These are phyloP conservation scores for Sylvicola cinctus DNA, from an alignment of 2,888 invertebrate species.

Conservation along the genomic window DNA sequence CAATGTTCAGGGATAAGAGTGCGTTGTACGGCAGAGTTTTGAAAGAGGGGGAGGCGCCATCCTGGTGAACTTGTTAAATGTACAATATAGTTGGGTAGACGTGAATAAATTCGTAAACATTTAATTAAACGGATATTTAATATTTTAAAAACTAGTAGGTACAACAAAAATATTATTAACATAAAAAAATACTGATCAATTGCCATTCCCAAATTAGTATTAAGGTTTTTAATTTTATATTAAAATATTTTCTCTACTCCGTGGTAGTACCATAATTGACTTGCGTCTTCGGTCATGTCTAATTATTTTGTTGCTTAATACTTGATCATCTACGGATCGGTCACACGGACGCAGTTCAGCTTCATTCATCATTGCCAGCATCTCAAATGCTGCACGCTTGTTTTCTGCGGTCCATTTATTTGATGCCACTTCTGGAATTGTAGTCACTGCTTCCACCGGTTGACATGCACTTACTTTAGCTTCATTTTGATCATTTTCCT, in stretches of 20 bases:
- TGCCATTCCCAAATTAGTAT: too few relatives aligned
- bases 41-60: constrained; percentile 44
- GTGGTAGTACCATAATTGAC: too few relatives aligned
- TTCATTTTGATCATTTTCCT: constrained; percentile 7
- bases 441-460: constrained; percentile 3
- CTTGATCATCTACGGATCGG: too few relatives aligned
- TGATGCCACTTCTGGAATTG: constrained; percentile 9
- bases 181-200: too few relatives aligned
- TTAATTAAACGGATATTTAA: too few relatives aligned
- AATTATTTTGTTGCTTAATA: too few relatives aligned
- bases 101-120: neutral
- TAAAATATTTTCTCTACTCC: too few relatives aligned
- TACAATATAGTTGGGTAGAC: neutral
- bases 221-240: too few relatives aligned
- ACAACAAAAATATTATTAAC: too few relatives aligned
- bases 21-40: constrained; percentile 46
- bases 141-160: too few relatives aligned
- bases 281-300: too few relatives aligned
- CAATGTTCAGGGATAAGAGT: constrained; percentile 57
- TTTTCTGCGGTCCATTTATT: constrained; percentile 19
- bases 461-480: constrained; percentile 4
- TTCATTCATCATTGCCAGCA: constrained; percentile 23
- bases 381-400: constrained; percentile 21
- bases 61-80: constrained; percentile 33
- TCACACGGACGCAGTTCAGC: constrained; percentile 6